Evolutionary conservation across 2,113 vertebrate genomes (phyloP), one percentile per base, ranked within the genome.

Genomic region (Seriola rivoliana): DNA sequence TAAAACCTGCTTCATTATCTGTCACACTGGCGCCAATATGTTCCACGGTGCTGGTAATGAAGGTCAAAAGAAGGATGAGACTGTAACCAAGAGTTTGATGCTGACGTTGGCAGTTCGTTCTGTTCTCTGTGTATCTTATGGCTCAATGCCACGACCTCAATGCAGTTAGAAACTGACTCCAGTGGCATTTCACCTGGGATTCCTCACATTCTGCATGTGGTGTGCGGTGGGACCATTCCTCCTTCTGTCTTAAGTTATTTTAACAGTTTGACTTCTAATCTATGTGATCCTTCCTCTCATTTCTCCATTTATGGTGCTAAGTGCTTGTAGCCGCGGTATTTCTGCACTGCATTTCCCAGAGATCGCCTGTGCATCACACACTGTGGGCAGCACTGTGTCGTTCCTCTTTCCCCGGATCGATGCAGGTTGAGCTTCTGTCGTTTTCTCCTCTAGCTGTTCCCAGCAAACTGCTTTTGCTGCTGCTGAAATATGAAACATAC

Each of bases 271-370:
- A n/a, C 1, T 23, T 84, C 34, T 34, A n/a, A 42, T 57, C 19
- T 23, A 14, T 25, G 36, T 17, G 16, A 69, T 42, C 38, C 23
- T 44, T 59, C 50, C 32, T 64, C 2, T 40, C 8, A 29, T 7
- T 8, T 36, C 68, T 44, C 44, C 17, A 17, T 62, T 42, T 74
- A 75, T 68, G 82, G 82, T 82, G 78, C 85, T 78, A 74, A 58
- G 21, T 62, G 75, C 66, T 50, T 2, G 13, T 64, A 14, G 68
- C 69, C 59, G 29, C 48, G 0, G 32, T 23, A 2, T 29, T 57
- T 83, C 59, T 54, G 34, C 57, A 34, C 75, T 78, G 63, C 60
- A 62, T 46, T 80, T 76, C 46, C 69, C 75, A 82, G 55, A 69
- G 44, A 54, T 68, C 71, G 80, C 17, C 50, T 59, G 42, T 59